Conservation (phyloP, 2,113 vertebrate genomes). For the Lontra canadensis region DNA sequence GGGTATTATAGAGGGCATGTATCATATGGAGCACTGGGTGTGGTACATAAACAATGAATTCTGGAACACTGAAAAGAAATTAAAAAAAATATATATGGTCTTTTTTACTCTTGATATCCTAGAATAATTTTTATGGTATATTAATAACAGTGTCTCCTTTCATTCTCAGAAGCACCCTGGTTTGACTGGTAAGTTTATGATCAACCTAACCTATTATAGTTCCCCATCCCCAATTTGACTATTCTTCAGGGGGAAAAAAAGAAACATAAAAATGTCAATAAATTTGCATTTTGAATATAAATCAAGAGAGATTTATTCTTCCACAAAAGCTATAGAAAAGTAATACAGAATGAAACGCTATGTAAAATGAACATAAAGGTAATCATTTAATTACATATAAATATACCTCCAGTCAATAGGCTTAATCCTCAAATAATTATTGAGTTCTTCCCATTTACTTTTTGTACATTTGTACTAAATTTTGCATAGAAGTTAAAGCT, state of each 20-base stretch:
- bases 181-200: not conserved
- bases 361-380: not conserved
- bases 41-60: too few relatives aligned
- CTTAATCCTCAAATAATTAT: slow-evolving; percentile 13
- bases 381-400: slow-evolving; percentile 22
- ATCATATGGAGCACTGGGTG: too few relatives aligned
- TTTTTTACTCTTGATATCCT: not conserved
- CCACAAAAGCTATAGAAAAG: not conserved
- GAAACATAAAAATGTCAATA: not conserved
- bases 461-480: not conserved
- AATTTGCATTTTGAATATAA: not conserved
- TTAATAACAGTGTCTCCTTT: not conserved
- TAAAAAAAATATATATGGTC: too few relatives aligned
- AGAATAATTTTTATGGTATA: slow-evolving; percentile 26
- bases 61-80: too few relatives aligned
- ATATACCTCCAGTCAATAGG: not conserved
- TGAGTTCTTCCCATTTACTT: not conserved
- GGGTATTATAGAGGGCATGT: too few relatives aligned
- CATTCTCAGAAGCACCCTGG: not conserved
- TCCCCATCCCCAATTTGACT: not conserved
- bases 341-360: slow-evolving; percentile 33
- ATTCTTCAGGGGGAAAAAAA: not conserved
- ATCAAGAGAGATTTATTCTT: not conserved
- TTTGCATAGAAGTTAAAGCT: slow-evolving; percentile 26
- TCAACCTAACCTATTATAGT: not conserved